Percentiles rank a stretch among this genome's conserved stretches.
These are phyloP conservation scores for Drosophila kohkoa DNA, from an alignment of 1,140 invertebrate species.

Conservation along the genomic window DNA sequence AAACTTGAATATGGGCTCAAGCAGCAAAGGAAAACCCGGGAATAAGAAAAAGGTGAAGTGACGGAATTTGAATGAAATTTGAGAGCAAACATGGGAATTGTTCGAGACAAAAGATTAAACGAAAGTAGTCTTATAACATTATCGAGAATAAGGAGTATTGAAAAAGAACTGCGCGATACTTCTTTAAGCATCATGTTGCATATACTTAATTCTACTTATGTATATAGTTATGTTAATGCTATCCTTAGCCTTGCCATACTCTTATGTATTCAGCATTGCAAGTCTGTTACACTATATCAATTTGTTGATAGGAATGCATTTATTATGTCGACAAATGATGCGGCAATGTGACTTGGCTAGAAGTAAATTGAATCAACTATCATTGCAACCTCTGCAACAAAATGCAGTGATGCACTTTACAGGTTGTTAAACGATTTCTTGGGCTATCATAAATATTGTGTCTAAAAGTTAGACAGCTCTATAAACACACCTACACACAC, in stretches of 20 bases:
- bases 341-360: constrained; percentile 2
- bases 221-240: too few relatives aligned
- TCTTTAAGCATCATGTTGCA: too few relatives aligned
- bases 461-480: constrained; percentile 74
- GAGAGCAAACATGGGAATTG: not conserved
- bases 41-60: not conserved
- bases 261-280: too few relatives aligned
- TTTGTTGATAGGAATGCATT: not conserved
- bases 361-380: constrained; percentile 17
- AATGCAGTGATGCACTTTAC: constrained; percentile 26
- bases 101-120: too few relatives aligned
- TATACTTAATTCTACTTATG: too few relatives aligned
- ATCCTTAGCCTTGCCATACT: too few relatives aligned
- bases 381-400: constrained; percentile 28
- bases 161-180: too few relatives aligned
- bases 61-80: not conserved
- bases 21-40: not conserved
- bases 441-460: constrained; percentile 76
- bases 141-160: too few relatives aligned
- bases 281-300: not conserved
- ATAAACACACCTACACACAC: constrained; percentile 44
- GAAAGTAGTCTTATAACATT: too few relatives aligned
- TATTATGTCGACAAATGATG: constrained; percentile 12
- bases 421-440: constrained; percentile 72
- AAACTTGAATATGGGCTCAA: constrained; percentile 26